Conservation (phyloP, 2,888 invertebrate genomes). For the Xylocampa areola region DNA sequence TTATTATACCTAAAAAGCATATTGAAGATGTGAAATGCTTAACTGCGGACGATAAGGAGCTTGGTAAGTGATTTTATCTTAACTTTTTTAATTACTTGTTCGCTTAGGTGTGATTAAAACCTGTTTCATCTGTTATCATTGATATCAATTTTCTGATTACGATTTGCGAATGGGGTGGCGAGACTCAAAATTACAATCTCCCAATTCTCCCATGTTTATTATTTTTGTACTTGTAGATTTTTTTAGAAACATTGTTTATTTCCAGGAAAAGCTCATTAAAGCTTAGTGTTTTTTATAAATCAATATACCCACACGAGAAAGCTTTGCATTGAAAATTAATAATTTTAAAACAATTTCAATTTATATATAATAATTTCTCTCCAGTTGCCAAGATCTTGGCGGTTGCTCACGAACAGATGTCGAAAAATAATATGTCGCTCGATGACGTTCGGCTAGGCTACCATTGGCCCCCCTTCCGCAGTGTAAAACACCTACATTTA, state of each 20-base stretch:
- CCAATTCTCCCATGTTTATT: constrained; percentile 8
- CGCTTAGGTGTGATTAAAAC: constrained; percentile 17
- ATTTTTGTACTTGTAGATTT: too few relatives aligned
- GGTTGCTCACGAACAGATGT: constrained; percentile 81
- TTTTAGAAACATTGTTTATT: background rate
- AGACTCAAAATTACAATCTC: background rate
- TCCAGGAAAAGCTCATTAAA: too few relatives aligned
- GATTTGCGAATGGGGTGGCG: constrained; percentile 19
- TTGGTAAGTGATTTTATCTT: constrained; percentile 89
- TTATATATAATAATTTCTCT: too few relatives aligned
- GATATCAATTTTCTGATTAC: constrained; percentile 33
- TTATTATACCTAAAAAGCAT: constrained; percentile 94
- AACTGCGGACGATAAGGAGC: constrained; percentile 90
- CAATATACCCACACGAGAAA: too few relatives aligned
- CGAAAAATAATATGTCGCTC: constrained; percentile 82
- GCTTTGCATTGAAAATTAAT: too few relatives aligned
- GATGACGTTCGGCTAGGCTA: constrained; percentile 91
- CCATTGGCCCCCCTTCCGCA: constrained; percentile 97
- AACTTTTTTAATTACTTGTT: constrained; percentile 3
- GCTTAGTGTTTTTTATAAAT: too few relatives aligned
- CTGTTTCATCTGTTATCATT: too few relatives aligned
- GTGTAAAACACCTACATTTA: constrained; percentile 95
- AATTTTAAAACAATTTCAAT: too few relatives aligned
- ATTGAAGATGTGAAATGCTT: constrained; percentile 93
- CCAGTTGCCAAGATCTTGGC: constrained; percentile 92